Conservation (phyloP, 1,140 invertebrate genomes). For the Latrodectus geometricus region DNA sequence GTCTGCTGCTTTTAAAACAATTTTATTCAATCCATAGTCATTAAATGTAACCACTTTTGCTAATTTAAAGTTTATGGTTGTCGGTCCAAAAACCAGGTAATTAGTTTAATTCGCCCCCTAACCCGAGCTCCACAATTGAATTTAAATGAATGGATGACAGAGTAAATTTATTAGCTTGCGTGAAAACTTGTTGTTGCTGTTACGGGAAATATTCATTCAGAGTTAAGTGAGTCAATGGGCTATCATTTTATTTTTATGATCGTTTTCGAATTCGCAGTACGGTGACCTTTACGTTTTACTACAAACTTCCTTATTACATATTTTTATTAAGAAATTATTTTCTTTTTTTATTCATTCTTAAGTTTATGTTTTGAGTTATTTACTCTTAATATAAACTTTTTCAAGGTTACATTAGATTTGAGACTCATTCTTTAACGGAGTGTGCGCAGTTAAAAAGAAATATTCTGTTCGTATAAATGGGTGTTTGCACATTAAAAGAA, state of each 20-base stretch:
- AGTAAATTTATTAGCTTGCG: slow-evolving; percentile 59
- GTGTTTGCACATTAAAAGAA: too few relatives aligned
- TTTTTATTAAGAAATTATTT: background rate
- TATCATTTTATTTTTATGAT: slow-evolving; percentile 58
- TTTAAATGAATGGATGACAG: slow-evolving; percentile 60
- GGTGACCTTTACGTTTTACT: slow-evolving; percentile 25
- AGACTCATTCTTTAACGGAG: too few relatives aligned
- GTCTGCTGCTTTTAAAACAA: slow-evolving; percentile 48
- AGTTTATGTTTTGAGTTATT: slow-evolving; percentile 31
- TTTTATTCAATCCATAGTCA: slow-evolving; percentile 60
- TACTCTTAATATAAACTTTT: background rate
- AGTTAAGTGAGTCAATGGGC: slow-evolving; percentile 51
- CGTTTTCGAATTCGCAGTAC: slow-evolving; percentile 39
- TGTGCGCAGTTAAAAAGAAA: too few relatives aligned
- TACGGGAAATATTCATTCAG: slow-evolving; percentile 59
- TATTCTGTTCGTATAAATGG: too few relatives aligned
- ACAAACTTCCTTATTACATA: slow-evolving; percentile 21
- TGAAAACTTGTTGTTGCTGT: slow-evolving; percentile 43
- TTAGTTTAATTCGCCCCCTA: slow-evolving; percentile 59
- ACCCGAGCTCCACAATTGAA: slow-evolving; percentile 48
- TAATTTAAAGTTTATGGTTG: slow-evolving; percentile 62
- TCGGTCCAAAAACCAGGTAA: slow-evolving; percentile 55
- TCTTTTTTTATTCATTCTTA: slow-evolving; percentile 40
- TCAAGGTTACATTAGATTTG: too few relatives aligned
- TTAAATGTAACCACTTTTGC: slow-evolving; percentile 61